Evolutionary conservation across 30 jellyfish, hydroid and myxozoan species (phyloP).

Genomic region (Aurelia aurita complex sp. Pacific): DNA sequence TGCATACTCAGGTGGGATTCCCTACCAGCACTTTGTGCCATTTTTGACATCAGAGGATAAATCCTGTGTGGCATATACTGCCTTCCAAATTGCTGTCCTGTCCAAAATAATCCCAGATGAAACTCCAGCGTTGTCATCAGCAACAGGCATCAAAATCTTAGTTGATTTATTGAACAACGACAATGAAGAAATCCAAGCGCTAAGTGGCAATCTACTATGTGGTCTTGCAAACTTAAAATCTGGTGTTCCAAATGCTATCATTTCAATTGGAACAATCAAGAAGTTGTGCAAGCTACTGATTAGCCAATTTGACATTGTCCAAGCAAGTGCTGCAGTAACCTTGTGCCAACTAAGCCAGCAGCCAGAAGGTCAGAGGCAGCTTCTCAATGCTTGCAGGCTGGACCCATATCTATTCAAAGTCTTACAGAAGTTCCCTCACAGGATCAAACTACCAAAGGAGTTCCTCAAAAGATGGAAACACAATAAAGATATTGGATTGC

Average conservation of each 20-base stretch:
- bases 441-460: conserved; percentile 48
- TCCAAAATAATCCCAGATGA: conserved; percentile 61
- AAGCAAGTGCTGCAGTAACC: conserved; percentile 66
- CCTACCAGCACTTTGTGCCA: conserved; percentile 61
- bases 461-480: conserved; percentile 67
- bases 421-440: conserved; percentile 42
- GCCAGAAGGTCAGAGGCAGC: conserved; percentile 68
- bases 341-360: conserved; percentile 25
- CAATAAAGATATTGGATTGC: conserved; percentile 57
- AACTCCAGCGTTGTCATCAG: conserved; percentile 65
- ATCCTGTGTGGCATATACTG: conserved; percentile 54
- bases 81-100: conserved; percentile 65
- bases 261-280: conserved; percentile 59
- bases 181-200: conserved; percentile 52
- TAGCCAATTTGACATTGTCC: conserved; percentile 52
- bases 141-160: conserved; percentile 63
- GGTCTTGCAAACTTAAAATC: conserved; percentile 56
- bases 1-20: conserved; percentile 62
- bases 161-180: conserved; percentile 48
- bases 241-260: conserved; percentile 71
- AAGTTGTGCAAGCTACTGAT: conserved; percentile 44
- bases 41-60: conserved; percentile 42
- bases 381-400: conserved; percentile 55
- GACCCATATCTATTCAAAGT: conserved; percentile 61
- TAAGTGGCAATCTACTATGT: conserved; percentile 37